phyloP scores from a whole-genome alignment of 2,797 vertebrate genomes.

The Bradypodion ventrale region DNA sequence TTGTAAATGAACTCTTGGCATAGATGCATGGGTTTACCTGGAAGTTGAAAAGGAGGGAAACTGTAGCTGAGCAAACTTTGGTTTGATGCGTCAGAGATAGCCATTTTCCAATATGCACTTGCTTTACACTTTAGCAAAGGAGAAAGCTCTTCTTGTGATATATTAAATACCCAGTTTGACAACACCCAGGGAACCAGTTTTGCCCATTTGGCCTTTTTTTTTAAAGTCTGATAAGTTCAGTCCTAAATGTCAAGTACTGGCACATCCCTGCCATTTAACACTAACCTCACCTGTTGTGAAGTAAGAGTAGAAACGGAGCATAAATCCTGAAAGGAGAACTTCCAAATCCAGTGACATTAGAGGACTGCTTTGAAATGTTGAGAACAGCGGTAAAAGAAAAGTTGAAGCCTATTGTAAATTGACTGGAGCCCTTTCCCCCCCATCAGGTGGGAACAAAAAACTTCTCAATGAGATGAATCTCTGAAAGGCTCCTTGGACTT shows the following conservation, averaged over 20 bases:
- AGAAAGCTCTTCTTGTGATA: neutral
- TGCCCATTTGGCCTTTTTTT: neutral
- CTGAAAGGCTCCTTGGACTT: neutral
- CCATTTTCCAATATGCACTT: neutral
- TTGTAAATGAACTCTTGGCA: neutral
- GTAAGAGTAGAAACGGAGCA: neutral
- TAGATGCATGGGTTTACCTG: neutral
- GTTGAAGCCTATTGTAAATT: neutral
- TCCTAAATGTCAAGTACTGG: neutral
- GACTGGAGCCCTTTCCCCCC: neutral
- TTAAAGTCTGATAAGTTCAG: neutral
- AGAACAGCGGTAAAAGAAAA: neutral
- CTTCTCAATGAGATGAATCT: neutral
- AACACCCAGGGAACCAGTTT: neutral
- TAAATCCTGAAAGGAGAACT: neutral
- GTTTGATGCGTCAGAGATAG: neutral
- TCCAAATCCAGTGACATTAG: neutral
- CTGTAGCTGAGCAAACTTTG: neutral
- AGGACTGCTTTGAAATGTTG: neutral
- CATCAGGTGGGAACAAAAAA: neutral
- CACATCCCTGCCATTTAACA: neutral
- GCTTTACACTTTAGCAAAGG: too few species aligned
- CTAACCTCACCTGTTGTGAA: neutral
- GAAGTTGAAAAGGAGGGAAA: neutral
- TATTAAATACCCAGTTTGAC: neutral